These are phyloP conservation scores for Syngnathus rostellatus DNA, from an alignment of 2,797 vertebrate species.

Conservation along the genomic window DNA sequence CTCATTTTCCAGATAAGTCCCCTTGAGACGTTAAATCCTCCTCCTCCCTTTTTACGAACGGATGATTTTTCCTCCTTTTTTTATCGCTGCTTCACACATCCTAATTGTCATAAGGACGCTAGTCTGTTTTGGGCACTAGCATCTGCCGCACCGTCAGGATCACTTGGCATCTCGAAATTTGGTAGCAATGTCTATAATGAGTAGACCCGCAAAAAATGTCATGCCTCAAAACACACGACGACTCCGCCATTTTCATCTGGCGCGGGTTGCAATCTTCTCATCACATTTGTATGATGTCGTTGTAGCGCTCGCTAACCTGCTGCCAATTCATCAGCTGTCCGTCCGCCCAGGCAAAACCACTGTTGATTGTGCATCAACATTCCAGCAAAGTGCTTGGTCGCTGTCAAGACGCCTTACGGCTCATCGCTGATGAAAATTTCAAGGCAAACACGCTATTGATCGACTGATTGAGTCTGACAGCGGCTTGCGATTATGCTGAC, in stretches of 20 bases:
- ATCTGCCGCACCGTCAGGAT: background rate
- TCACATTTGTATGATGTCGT: background rate
- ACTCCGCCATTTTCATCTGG: background rate
- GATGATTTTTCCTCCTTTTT: constrained; percentile 23
- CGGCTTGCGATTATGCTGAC: background rate
- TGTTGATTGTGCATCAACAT: constrained; percentile 1
- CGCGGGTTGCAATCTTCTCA: background rate
- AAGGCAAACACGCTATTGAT: background rate
- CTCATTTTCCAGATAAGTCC: constrained; percentile 9
- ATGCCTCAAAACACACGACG: background rate
- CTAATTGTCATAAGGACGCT: background rate
- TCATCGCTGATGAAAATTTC: background rate
- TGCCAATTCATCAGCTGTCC: constrained; percentile 1
- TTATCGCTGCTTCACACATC: constrained; percentile 1
- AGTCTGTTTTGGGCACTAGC: background rate
- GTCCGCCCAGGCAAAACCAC: background rate
- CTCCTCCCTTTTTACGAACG: constrained; percentile 7
- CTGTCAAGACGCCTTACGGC: background rate
- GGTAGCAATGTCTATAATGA: background rate
- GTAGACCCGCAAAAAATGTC: background rate
- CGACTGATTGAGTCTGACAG: constrained; percentile 1
- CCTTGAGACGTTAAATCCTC: constrained; percentile 23
- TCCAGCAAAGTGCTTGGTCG: background rate
- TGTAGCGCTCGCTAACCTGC: constrained; percentile 1
- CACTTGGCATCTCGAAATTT: background rate